phyloP scores from a whole-genome alignment of 2,888 invertebrate genomes.

The Macaria notata region DNA sequence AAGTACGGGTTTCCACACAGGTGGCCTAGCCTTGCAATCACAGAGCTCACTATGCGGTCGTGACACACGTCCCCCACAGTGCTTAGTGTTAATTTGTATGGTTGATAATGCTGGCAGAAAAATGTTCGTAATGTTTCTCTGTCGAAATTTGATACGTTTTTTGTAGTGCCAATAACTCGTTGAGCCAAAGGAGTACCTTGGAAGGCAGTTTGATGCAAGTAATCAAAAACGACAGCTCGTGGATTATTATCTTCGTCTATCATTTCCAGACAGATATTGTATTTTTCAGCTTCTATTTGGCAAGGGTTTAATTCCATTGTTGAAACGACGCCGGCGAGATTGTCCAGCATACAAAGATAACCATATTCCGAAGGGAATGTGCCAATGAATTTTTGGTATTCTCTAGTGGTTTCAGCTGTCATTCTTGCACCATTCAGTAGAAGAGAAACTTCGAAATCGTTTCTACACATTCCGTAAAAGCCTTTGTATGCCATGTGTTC shows the following conservation, averaged over 20 bases:
- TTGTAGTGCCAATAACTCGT: constrained; percentile 83
- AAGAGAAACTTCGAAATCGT: constrained; percentile 39
- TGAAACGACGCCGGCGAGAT: constrained; percentile 45
- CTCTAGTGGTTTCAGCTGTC: constrained; percentile 51
- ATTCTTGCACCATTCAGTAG: constrained; percentile 42
- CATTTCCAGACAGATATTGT: constrained; percentile 48
- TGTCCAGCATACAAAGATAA: constrained; percentile 31
- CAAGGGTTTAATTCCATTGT: constrained; percentile 43
- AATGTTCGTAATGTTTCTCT: constrained; percentile 41
- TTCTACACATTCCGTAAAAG: constrained; percentile 35
- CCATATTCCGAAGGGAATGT: constrained; percentile 35
- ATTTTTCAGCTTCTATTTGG: constrained; percentile 51
- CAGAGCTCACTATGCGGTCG: constrained; percentile 81
- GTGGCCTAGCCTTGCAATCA: constrained; percentile 79
- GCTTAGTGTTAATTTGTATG: constrained; percentile 86
- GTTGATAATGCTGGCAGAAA: constrained; percentile 51
- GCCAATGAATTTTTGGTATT: constrained; percentile 55
- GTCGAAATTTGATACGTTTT: constrained; percentile 84
- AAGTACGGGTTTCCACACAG: constrained; percentile 29
- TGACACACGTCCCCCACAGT: constrained; percentile 88
- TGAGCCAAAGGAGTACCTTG: constrained; percentile 70
- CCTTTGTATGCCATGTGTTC: constrained; percentile 66
- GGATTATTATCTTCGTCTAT: constrained; percentile 57
- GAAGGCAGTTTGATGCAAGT: constrained; percentile 73
- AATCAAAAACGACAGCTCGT: constrained; percentile 64